Percentiles rank a stretch among this genome's conserved stretches.
These are phyloP conservation scores for Acronicta aceris DNA, from an alignment of 2,888 invertebrate species.

Conservation along the genomic window DNA sequence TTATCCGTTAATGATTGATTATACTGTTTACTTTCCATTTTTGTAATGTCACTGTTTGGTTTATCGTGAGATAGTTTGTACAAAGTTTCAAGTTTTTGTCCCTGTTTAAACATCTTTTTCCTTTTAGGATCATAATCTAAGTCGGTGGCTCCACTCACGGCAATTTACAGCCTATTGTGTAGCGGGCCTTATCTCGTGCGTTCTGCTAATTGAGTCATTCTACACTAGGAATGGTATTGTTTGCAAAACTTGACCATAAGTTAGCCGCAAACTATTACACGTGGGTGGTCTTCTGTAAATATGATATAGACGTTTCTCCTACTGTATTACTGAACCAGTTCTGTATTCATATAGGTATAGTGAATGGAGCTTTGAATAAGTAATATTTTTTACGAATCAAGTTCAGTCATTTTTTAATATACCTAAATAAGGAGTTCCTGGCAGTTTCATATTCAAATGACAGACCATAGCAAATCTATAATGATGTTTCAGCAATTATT, in stretches of 20 bases:
- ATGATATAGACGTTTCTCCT: slow-evolving; percentile 47
- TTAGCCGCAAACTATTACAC: slow-evolving; percentile 68
- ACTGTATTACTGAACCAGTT: slow-evolving; percentile 31
- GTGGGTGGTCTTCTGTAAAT: slow-evolving; percentile 77
- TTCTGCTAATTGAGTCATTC: slow-evolving; percentile 86
- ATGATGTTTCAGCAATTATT: slow-evolving; percentile 12
- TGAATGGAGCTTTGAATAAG: slow-evolving; percentile 7
- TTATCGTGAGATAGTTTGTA: slow-evolving; percentile 63
- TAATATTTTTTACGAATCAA: not conserved
- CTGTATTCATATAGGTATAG: slow-evolving; percentile 14
- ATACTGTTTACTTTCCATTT: slow-evolving; percentile 80
- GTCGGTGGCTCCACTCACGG: slow-evolving; percentile 55
- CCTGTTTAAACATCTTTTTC: slow-evolving; percentile 43
- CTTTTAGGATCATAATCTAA: slow-evolving; percentile 53
- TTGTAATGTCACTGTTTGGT: slow-evolving; percentile 77
- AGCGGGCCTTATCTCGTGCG: slow-evolving; percentile 73
- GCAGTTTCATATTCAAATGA: slow-evolving; percentile 4
- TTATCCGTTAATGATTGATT: slow-evolving; percentile 85
- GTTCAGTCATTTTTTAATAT: slow-evolving; percentile 16
- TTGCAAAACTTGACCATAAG: slow-evolving; percentile 84
- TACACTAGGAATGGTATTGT: slow-evolving; percentile 81
- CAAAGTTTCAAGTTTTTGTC: slow-evolving; percentile 45
- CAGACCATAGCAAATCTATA: slow-evolving; percentile 19
- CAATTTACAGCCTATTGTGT: slow-evolving; percentile 83
- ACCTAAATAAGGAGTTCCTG: slow-evolving; percentile 8